Evolutionary conservation across 2,797 vertebrate species (phyloP).

Genomic region (Cirrhinus mrigala): DNA sequence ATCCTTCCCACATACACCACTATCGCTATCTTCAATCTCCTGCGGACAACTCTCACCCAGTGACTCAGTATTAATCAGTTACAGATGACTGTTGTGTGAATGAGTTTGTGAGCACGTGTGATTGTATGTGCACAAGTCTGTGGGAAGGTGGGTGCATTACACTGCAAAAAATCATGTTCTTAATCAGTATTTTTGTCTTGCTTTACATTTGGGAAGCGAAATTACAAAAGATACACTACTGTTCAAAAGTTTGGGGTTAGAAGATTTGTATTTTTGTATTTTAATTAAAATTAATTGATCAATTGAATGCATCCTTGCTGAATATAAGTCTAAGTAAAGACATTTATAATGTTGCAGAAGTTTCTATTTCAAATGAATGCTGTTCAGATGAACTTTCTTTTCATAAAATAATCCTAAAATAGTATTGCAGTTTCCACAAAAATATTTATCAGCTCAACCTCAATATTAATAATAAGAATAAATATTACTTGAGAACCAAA

Average conservation of each 20-base stretch:
- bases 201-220: neutral
- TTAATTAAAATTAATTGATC: no score
- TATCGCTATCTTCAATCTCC: constrained; percentile 71
- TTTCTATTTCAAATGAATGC: neutral
- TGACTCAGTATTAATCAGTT: constrained; percentile 56
- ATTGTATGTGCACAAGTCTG: constrained; percentile 21
- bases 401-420: neutral
- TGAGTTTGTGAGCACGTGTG: constrained; percentile 56
- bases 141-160: constrained; percentile 15
- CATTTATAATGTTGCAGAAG: neutral
- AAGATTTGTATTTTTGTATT: neutral
- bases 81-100: constrained; percentile 33
- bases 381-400: neutral
- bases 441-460: neutral
- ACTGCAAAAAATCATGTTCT: constrained; percentile 17
- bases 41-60: constrained; percentile 66
- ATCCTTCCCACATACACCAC: constrained; percentile 71
- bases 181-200: constrained; percentile 10
- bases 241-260: neutral
- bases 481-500: neutral
- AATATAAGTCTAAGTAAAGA: neutral
- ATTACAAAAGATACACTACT: neutral
- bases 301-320: neutral
- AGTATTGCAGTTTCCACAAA: neutral
- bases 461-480: neutral